Conservation (phyloP, 2,888 invertebrate genomes). For the Drosophila demipolita region DNA sequence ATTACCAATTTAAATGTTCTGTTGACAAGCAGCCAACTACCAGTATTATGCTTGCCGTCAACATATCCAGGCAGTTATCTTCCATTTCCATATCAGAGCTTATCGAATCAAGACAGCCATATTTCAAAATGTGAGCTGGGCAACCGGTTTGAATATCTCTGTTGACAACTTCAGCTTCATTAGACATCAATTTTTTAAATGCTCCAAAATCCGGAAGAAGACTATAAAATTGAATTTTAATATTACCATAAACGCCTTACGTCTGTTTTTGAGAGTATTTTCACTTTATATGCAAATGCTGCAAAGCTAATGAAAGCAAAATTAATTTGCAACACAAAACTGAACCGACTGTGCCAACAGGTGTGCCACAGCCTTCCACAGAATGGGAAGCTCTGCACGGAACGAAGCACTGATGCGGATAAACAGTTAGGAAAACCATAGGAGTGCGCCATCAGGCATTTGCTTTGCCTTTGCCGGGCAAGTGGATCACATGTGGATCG, state of each 20-base stretch:
- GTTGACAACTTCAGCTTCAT: slow-evolving; percentile 58
- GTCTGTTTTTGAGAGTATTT: slow-evolving; percentile 41
- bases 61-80: slow-evolving; percentile 57
- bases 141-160: slow-evolving; percentile 54
- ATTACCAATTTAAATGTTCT: slow-evolving; percentile 19
- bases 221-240: slow-evolving; percentile 37
- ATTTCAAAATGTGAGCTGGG: slow-evolving; percentile 29
- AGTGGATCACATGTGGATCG: slow-evolving; percentile 66
- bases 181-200: slow-evolving; percentile 48
- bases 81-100: slow-evolving; percentile 60
- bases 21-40: slow-evolving; percentile 50
- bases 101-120: slow-evolving; percentile 59
- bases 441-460: slow-evolving; percentile 50
- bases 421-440: slow-evolving; percentile 75
- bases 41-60: slow-evolving; percentile 47
- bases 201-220: slow-evolving; percentile 18
- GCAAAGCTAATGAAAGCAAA: slow-evolving; percentile 65
- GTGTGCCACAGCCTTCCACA: slow-evolving; percentile 36
- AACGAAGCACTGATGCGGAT: slow-evolving; percentile 67
- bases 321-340: slow-evolving; percentile 67
- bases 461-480: slow-evolving; percentile 28
- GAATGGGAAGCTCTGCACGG: slow-evolving; percentile 55
- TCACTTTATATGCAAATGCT: slow-evolving; percentile 51
- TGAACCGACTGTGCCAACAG: slow-evolving; percentile 37
- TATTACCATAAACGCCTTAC: slow-evolving; percentile 44